These are phyloP conservation scores for Brachirus orientalis DNA, from an alignment of 2,113 vertebrate species.

Conservation along the genomic window DNA sequence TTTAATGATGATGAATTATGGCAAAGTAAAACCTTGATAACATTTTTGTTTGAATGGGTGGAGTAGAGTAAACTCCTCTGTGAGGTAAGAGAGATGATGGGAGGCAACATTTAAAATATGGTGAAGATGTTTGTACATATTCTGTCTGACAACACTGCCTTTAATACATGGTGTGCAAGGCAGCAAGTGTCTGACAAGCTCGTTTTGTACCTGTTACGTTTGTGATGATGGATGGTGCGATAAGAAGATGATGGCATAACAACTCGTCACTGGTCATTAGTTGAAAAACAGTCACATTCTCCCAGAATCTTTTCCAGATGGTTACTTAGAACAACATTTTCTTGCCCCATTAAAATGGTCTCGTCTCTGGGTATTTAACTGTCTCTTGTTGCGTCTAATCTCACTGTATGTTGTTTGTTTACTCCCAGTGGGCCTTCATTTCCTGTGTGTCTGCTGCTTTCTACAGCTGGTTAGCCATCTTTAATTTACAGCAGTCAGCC, in stretches of 20 bases:
- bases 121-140: constrained; percentile 2
- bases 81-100: constrained; percentile 1
- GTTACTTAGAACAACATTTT: constrained; percentile 57
- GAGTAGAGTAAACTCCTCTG: too few species aligned
- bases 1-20: too few species aligned
- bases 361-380: constrained; percentile 69
- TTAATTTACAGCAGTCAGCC: constrained; percentile 53
- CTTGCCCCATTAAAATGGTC: constrained; percentile 69
- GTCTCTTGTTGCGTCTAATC: constrained; percentile 66
- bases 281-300: constrained; percentile 66
- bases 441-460: constrained; percentile 70
- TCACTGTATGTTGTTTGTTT: constrained; percentile 78
- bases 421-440: constrained; percentile 71
- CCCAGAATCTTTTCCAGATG: constrained; percentile 77
- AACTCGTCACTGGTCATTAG: constrained; percentile 61
- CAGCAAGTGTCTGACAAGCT: background rate
- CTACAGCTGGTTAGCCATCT: constrained; percentile 45
- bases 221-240: constrained; percentile 10
- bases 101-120: background rate
- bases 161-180: background rate
- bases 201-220: constrained; percentile 1
- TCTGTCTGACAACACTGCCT: background rate
- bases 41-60: too few species aligned
- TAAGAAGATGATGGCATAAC: constrained; percentile 45
- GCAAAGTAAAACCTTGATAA: too few species aligned